Base-by-base conservation (phyloP, 1,140 invertebrate species). In the Tetramorium alpestre region DNA sequence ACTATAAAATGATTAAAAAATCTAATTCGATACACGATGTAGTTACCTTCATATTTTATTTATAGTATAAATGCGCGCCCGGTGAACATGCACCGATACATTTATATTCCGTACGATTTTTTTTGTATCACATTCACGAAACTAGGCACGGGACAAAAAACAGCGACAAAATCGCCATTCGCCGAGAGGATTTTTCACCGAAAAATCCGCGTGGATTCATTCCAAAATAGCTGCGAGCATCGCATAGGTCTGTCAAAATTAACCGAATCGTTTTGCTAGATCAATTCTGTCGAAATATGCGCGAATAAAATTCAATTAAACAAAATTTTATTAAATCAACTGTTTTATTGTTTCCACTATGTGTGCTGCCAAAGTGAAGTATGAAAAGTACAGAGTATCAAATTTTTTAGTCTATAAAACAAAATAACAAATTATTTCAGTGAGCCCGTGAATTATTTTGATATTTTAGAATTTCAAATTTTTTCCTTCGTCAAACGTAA, bases 281-380 rank as follows among this genome's bases (percentile, higher is more conserved):
- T 18, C 54, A 16, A 58, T 73, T 18, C 28, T 25, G 54, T 8
- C 13, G 51, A 22, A 82, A 69, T 25, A 49, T 11, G 49, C 5
- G 13, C 18, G 44, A 84, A 84, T 84, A 60, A 73, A 84, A 84
- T 84, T 84, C 80, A 60, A 84, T 73, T 62, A 84, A 73, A 73
- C 60, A 72, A 73, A 84, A 47, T 73, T 73, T 62, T 49, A 84
- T 75, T n/a, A 60, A 84, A 60, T n/a, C 25, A 73, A 73, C 69
- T 16, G 44, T 84, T 84, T 73, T 60, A 84, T 84, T 84, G 54
- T 44, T 25, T 7, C 8, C 8, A 7, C 33, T 22, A 38, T 33
- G 33, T 6, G 11, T 16, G 11, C 18, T 33, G 54, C 22, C 51
- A 73, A 82, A 58, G 5, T 25, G 33, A 8, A 5, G 0, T 49